A percentile compares a stretch with the other conserved stretches of the same genome.
These are phyloP conservation scores for Gibbula magus DNA, from an alignment of 2,888 invertebrate genomes.

Conservation along the genomic window DNA sequence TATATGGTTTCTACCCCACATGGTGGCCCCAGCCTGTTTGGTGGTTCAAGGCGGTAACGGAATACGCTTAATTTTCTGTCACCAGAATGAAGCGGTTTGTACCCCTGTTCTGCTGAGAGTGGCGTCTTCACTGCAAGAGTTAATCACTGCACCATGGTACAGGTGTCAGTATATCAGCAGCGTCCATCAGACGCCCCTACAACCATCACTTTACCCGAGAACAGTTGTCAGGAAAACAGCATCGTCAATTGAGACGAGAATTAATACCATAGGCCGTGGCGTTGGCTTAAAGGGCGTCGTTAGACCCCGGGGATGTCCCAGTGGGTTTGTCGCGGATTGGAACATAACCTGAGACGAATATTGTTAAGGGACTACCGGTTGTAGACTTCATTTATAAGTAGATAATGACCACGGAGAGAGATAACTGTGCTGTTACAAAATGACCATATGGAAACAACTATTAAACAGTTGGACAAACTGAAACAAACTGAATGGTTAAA, in stretches of 20 bases:
- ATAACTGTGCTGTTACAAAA: too few relatives aligned
- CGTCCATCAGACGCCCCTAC: neutral
- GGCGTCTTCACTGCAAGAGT: neutral
- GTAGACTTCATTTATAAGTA: neutral
- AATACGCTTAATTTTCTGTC: slow-evolving; percentile 13
- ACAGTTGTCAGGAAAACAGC: slow-evolving; percentile 1
- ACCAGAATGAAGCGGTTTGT: slow-evolving; percentile 16
- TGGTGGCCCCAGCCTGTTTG: too few relatives aligned
- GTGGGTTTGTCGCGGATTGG: neutral
- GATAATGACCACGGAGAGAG: too few relatives aligned
- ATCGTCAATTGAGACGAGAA: slow-evolving; percentile 12
- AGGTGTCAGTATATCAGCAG: neutral
- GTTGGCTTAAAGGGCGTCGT: neutral
- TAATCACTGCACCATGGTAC: neutral
- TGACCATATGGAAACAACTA: too few relatives aligned
- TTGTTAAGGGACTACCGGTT: neutral
- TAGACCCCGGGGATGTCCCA: neutral
- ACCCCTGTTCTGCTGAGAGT: neutral
- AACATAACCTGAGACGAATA: neutral
- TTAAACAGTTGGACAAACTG: too few relatives aligned
- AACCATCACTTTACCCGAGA: neutral
- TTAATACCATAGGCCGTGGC: neutral
- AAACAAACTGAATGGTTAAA: too few relatives aligned
- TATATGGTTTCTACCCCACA: too few relatives aligned
- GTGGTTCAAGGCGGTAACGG: neutral